phyloP scores from a whole-genome alignment of 2,797 vertebrate species.

The Sternotherus odoratus region DNA sequence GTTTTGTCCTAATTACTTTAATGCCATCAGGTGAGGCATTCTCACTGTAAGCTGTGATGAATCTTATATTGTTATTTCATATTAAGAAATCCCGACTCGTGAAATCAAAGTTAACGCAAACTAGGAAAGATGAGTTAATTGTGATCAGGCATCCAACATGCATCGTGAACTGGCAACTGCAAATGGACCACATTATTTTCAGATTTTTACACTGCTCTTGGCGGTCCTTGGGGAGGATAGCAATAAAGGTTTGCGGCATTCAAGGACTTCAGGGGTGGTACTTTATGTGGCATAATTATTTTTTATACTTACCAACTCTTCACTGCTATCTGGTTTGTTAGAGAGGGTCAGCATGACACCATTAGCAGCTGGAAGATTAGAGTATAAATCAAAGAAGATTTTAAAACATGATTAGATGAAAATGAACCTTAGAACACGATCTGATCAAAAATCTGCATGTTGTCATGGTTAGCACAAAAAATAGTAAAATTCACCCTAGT shows the following conservation, averaged over 20 bases:
- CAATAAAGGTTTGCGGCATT: constrained; percentile 24
- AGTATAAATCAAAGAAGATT: neutral
- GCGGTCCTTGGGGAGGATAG: neutral
- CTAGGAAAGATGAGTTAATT: neutral
- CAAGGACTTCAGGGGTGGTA: neutral
- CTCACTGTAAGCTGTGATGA: neutral
- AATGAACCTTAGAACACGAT: neutral
- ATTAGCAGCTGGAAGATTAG: neutral
- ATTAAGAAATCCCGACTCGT: neutral
- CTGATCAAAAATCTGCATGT: neutral
- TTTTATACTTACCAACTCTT: neutral
- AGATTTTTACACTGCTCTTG: constrained; percentile 13
- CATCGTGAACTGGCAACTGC: constrained; percentile 21
- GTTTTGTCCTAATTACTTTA: neutral
- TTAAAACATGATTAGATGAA: neutral
- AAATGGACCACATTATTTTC: neutral
- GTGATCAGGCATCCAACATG: neutral
- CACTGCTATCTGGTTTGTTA: accelerated
- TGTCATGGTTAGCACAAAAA: neutral
- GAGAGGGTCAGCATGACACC: neutral
- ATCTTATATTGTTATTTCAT: neutral
- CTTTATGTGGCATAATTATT: neutral
- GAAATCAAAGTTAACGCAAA: neutral
- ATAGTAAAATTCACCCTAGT: neutral
- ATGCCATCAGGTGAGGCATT: neutral